Evolutionary conservation across 30 jellyfish, hydroid and myxozoan species (phyloP), one percentile per base, ranked within the genome.

Genomic region (Euphysa ruthae): DNA sequence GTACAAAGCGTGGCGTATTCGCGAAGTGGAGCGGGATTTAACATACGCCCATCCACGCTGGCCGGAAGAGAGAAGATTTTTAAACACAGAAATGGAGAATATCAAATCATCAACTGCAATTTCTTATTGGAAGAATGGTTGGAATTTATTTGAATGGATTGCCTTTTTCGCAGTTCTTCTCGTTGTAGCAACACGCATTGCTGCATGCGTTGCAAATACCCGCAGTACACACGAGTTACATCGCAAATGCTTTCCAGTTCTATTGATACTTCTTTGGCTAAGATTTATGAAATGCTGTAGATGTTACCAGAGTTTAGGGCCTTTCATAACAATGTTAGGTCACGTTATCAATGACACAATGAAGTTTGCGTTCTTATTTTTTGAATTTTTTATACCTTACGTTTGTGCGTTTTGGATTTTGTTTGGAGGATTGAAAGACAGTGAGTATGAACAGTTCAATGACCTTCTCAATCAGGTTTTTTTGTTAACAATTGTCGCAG

Each of bases 401-500:
- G 93, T 83, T 30, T 90, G 98, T 77, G 98, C 98, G 28, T 90
- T 90, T 58, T 90, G 98, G 98, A 90, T 90, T 46, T 77, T 90
- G 73, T 90, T 90, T 63, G 98, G 98, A 29, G 98, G 98, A 38
- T 78, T 65, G 31, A 73, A 71, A 28, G 92, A 77, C 27, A 89
- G 95, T 13, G 95, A 93, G 4, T 90, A 81, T 93, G 72, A 77
- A 35, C 15, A 75, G 23, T 90, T 90, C 65, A 90, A 90, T 61
- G 98, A 90, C 35, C 74, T 90, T 0, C 84, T 90, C 24, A 79
- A 90, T 38, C 93, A 93, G 7, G 98, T 90, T 16, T 90, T 71
- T 62, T 84, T 83, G 50, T 81, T 90, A 56, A 90, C 98, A 18
- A 73, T 90, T 26, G 98, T 90, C 35, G 98, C 90, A 4, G 93